Conservation (phyloP, 2,888 invertebrate species). For the Sphecodes monilicornis region DNA sequence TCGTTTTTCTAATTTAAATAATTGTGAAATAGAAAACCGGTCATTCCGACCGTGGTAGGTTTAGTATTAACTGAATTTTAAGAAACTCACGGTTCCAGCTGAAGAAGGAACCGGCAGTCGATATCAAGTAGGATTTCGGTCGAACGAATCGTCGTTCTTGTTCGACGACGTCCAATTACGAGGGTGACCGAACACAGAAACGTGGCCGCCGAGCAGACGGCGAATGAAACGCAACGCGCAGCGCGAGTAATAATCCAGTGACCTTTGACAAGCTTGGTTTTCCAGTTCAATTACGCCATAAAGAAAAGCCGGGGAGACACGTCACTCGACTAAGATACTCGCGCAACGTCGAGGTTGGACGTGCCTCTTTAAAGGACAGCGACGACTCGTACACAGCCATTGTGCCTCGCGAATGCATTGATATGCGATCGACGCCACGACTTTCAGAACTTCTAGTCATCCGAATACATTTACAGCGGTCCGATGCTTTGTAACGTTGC, state of each 20-base stretch:
- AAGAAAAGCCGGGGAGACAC: not conserved
- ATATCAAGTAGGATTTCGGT: not conserved
- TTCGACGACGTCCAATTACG: not conserved
- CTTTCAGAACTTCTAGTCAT: conserved; percentile 17
- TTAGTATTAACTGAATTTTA: not conserved
- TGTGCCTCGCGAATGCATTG: not conserved
- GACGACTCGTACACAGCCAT: not conserved
- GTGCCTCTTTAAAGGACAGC: not conserved
- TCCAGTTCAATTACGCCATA: conserved; percentile 26
- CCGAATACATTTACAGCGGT: not conserved
- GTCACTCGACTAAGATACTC: conserved; percentile 13
- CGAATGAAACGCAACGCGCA: conserved; percentile 13
- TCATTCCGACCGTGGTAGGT: too few species aligned
- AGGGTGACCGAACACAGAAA: conserved; percentile 17
- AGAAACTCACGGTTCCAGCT: not conserved
- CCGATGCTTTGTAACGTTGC: not conserved
- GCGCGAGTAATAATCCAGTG: conserved; percentile 12
- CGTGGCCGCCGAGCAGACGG: not conserved
- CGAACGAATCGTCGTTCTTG: not conserved
- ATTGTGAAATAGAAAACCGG: too few species aligned
- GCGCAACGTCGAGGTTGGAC: conserved; percentile 7
- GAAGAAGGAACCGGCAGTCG: not conserved
- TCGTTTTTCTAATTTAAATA: too few species aligned
- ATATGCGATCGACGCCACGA: not conserved
- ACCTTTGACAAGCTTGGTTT: conserved; percentile 33